Conservation (phyloP, 2,888 invertebrate genomes). For the Xestia xanthographa region DNA sequence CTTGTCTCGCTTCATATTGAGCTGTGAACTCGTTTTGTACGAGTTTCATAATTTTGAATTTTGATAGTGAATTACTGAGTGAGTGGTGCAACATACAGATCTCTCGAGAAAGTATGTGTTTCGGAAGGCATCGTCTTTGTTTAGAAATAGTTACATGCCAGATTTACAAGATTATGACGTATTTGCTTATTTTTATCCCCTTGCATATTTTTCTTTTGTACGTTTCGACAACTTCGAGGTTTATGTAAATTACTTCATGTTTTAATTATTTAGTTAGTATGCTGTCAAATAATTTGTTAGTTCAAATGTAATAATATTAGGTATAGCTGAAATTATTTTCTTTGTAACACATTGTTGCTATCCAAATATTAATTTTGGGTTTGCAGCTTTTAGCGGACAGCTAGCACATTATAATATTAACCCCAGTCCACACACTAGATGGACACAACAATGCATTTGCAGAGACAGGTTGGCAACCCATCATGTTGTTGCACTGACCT, state of each 20-base stretch:
- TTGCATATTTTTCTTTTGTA: not conserved
- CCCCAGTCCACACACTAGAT: constrained; percentile 22
- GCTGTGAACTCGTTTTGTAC: constrained; percentile 6
- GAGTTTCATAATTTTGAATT: constrained; percentile 11
- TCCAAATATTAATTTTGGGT: not conserved
- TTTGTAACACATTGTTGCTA: not conserved
- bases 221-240: not conserved
- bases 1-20: constrained; percentile 17
- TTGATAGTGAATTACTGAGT: constrained; percentile 9
- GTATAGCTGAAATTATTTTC: not conserved
- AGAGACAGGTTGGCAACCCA: constrained; percentile 29
- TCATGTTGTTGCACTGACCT: constrained; percentile 32
- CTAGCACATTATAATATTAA: constrained; percentile 17
- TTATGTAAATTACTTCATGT: not conserved
- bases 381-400: not conserved
- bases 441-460: constrained; percentile 42
- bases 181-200: not conserved
- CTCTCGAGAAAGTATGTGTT: not conserved
- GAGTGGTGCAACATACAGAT: not conserved
- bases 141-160: not conserved
- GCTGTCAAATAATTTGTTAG: not conserved
- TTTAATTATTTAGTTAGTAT: constrained; percentile 7
- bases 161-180: not conserved
- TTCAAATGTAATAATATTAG: not conserved
- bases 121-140: not conserved